Percentiles rank a stretch among this genome's conserved stretches.
Evolutionary conservation across 2,888 invertebrate species (phyloP).

Genomic region (Drosophila niveifrons): DNA sequence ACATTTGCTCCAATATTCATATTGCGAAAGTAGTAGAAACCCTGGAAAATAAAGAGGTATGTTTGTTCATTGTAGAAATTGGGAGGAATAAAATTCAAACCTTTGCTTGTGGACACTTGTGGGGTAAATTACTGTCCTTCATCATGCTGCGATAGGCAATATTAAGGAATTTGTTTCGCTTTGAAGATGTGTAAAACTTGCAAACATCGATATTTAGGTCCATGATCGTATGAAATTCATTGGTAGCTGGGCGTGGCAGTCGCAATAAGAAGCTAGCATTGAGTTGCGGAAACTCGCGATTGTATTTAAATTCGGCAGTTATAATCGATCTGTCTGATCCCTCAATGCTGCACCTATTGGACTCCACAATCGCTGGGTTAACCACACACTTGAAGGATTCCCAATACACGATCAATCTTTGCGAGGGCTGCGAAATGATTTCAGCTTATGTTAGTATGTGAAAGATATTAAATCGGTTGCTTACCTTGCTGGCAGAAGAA

Average conservation of each 20-base stretch:
- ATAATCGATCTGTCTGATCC: neutral
- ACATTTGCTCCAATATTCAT: constrained; percentile 55
- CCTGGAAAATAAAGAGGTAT: constrained; percentile 30
- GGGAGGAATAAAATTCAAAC: neutral
- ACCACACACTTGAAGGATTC: neutral
- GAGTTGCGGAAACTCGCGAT: neutral
- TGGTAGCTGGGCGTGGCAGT: constrained; percentile 4
- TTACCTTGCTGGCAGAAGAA: neutral
- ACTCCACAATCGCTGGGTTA: constrained; percentile 4
- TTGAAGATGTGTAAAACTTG: constrained; percentile 1
- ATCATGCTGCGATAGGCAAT: constrained; percentile 6
- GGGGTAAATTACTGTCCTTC: constrained; percentile 3
- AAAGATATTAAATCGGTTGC: neutral
- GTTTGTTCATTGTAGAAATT: neutral
- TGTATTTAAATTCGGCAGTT: constrained; percentile 5
- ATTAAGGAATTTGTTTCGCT: neutral
- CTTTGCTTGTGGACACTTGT: constrained; percentile 48
- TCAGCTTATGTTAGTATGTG: neutral
- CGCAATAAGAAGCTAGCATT: constrained; percentile 7
- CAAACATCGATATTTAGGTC: constrained; percentile 8
- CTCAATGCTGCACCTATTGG: constrained; percentile 6
- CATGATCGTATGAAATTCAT: constrained; percentile 9
- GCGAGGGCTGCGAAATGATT: neutral
- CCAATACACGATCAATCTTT: constrained; percentile 9
- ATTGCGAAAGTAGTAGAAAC: constrained; percentile 52